Evolutionary conservation across 2,888 invertebrate species (phyloP).

Genomic region (Falcaria lacertinaria): DNA sequence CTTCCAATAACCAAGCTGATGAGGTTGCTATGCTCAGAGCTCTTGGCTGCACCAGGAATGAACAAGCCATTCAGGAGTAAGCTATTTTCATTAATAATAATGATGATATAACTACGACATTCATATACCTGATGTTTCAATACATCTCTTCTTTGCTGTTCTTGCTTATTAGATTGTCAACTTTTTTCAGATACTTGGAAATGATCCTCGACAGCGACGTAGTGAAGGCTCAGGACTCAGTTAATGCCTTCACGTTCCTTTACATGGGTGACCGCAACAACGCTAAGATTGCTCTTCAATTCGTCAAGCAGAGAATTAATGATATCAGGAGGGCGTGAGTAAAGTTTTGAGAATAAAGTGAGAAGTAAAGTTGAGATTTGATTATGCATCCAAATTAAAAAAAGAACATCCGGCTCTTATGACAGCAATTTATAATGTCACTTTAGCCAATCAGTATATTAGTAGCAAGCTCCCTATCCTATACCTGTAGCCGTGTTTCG

Average conservation of each 20-base stretch:
- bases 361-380: background rate
- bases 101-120: too few relatives aligned
- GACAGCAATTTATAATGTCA: too few relatives aligned
- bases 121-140: background rate
- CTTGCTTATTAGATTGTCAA: too few relatives aligned
- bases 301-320: slow-evolving; percentile 41
- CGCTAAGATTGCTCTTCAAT: slow-evolving; percentile 46
- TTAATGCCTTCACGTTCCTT: slow-evolving; percentile 61
- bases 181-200: slow-evolving; percentile 41
- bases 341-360: background rate
- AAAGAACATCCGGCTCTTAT: too few relatives aligned
- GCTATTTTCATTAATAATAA: slow-evolving; percentile 13
- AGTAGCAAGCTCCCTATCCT: too few relatives aligned
- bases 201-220: slow-evolving; percentile 45
- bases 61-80: slow-evolving; percentile 50
- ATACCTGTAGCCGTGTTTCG: too few relatives aligned
- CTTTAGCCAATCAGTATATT: too few relatives aligned
- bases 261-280: slow-evolving; percentile 57
- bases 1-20: slow-evolving; percentile 66
- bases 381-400: too few relatives aligned
- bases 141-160: background rate
- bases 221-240: slow-evolving; percentile 62
- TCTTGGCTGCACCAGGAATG: slow-evolving; percentile 70
- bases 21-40: slow-evolving; percentile 63
- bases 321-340: slow-evolving; percentile 52